Evolutionary conservation across 1,140 invertebrate species (phyloP), one percentile per base, ranked within the genome.

Genomic region (Ceratina australensis): DNA sequence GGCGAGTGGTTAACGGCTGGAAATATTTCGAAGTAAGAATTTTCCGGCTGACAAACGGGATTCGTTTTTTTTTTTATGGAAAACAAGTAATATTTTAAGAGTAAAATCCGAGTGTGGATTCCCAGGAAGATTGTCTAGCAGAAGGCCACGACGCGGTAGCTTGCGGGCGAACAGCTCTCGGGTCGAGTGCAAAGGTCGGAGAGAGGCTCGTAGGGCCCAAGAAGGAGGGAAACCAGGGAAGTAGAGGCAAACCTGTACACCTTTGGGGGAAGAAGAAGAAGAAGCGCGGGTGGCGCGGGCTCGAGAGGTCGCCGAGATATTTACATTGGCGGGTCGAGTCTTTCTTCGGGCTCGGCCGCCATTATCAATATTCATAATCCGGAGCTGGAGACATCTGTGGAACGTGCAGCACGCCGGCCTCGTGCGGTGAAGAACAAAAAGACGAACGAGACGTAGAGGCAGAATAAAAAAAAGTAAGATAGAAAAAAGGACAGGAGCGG

Each of bases 361-460:
- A 86, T 88, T 90, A 89, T 90, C 87, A 87, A 89, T 90, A 89
- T 88, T 90, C 89, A 89, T 89, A 90, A 89, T 88, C 85, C 88
- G 72, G 80, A 87, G 82, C 85, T 85, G 80, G 78, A 84, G 85
- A 88, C 83, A 85, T 89, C 83, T 80, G 77, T 74, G 79, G 82
- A 86, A 84, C 83, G 80, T 87, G 86, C 79, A 83, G 85, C 86
- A 78, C 88, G 85, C 83, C 73, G 83, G 52, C 87, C 86, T 75
- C 88, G 85, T 89, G 83, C 80, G 67, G 87, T 1, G 24, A 20
- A 5, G n/a, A 49, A 15, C 18, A 63, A 47, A 20, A 54, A 56
- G 22, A 18, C 2, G 7, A 24, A 54, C 52, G 2, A n/a, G 13
- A 13, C 16, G 16, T 54, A 54, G 56, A 71, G 68, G 67, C 84